phyloP scores from a whole-genome alignment of 2,888 invertebrate species.

The Tiliacea aurago region DNA sequence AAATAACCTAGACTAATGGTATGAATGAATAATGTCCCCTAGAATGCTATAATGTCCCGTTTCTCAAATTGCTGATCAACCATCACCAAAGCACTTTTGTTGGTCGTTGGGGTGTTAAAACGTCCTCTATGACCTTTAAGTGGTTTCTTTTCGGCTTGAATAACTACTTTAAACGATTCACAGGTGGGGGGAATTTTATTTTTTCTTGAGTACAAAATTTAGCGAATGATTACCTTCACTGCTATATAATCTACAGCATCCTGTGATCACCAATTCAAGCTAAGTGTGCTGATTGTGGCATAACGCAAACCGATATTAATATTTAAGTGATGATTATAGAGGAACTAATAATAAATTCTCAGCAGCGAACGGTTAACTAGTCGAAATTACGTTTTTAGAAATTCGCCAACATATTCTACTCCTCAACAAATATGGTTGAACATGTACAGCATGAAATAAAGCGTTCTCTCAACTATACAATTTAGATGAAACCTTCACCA shows the following conservation, averaged over 20 bases:
- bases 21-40: too few species aligned
- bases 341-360: background rate
- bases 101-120: too few species aligned
- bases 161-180: too few species aligned
- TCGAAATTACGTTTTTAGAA: background rate
- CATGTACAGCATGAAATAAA: background rate
- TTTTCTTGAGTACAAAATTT: too few species aligned
- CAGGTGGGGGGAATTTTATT: too few species aligned
- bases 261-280: background rate
- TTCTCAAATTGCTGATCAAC: too few species aligned
- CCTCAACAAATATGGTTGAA: background rate
- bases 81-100: too few species aligned
- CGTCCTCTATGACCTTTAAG: too few species aligned
- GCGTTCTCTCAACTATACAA: background rate
- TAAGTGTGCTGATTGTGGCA: background rate
- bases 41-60: too few species aligned
- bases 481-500: background rate
- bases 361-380: background rate
- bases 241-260: background rate
- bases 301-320: too few species aligned
- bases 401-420: background rate
- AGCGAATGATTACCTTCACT: too few species aligned
- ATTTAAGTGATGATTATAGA: background rate
- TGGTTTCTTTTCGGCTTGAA: too few species aligned
- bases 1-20: background rate